Evolutionary conservation across 2,113 vertebrate species (phyloP).

Genomic region (Gadus chalcogrammus): DNA sequence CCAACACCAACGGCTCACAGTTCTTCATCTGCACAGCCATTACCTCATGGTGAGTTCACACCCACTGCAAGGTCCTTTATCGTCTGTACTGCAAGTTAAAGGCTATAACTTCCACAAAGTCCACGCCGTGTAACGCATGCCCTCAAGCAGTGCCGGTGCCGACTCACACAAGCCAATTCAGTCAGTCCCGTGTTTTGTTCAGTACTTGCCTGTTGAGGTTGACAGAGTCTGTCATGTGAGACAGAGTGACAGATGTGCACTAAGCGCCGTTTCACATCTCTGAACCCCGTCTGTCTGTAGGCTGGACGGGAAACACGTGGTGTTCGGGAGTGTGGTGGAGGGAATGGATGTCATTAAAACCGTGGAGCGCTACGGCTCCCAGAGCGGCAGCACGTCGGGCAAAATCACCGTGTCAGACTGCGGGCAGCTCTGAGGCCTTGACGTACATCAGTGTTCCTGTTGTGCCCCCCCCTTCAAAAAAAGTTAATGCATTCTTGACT

Average conservation of each 20-base stretch:
- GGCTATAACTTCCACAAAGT: background rate
- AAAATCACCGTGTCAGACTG: slow-evolving; percentile 80
- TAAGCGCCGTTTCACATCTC: background rate
- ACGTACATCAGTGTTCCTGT: background rate
- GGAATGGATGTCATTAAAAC: slow-evolving; percentile 73
- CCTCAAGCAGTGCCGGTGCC: no score
- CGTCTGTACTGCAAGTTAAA: background rate
- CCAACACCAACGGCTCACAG: slow-evolving; percentile 95
- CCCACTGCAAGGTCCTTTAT: no score
- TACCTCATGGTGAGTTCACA: slow-evolving; percentile 79
- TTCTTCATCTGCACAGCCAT: slow-evolving; percentile 91
- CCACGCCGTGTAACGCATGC: no score
- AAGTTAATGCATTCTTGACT: no score
- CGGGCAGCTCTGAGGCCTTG: slow-evolving; percentile 75
- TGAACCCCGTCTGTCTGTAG: slow-evolving; percentile 54
- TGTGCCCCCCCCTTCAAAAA: no score
- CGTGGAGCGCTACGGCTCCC: slow-evolving; percentile 73
- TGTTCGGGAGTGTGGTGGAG: slow-evolving; percentile 84
- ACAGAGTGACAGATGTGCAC: no score
- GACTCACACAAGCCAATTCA: no score
- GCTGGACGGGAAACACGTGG: slow-evolving; percentile 96
- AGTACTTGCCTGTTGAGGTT: no score
- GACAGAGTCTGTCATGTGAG: no score
- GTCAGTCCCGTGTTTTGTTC: no score
- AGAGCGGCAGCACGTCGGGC: slow-evolving; percentile 72